These are phyloP conservation scores for Hydrotaea cyrtoneurina DNA, from an alignment of 2,888 invertebrate species.

Conservation along the genomic window DNA sequence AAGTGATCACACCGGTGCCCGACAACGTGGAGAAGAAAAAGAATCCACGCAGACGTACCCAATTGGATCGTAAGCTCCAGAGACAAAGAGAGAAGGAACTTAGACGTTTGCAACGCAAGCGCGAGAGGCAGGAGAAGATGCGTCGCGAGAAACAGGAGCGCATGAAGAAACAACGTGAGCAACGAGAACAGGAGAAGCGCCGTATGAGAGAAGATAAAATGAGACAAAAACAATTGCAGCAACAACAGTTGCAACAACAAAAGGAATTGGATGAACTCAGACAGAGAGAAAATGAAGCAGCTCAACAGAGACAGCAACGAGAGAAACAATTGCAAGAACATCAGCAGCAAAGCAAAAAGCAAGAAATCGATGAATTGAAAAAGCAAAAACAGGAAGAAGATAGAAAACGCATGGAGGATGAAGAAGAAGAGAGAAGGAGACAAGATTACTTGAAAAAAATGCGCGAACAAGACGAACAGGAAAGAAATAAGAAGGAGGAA, in stretches of 20 bases:
- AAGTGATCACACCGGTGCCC: slow-evolving; percentile 40
- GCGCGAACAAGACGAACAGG: slow-evolving; percentile 72
- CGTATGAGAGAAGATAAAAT: slow-evolving; percentile 59
- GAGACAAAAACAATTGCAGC: slow-evolving; percentile 63
- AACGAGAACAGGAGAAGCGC: slow-evolving; percentile 67
- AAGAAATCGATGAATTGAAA: slow-evolving; percentile 71
- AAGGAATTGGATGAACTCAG: slow-evolving; percentile 69
- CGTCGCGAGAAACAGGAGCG: slow-evolving; percentile 69
- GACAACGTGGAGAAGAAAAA: slow-evolving; percentile 36
- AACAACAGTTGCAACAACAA: slow-evolving; percentile 65
- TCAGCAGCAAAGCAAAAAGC: slow-evolving; percentile 68
- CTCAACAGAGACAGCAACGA: slow-evolving; percentile 69
- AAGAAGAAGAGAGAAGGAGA: slow-evolving; percentile 71
- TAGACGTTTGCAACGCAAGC: slow-evolving; percentile 71
- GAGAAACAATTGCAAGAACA: slow-evolving; percentile 66
- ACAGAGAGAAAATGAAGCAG: slow-evolving; percentile 70
- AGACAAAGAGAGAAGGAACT: slow-evolving; percentile 74
- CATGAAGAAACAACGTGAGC: slow-evolving; percentile 68
- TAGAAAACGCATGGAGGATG: slow-evolving; percentile 69
- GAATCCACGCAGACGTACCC: slow-evolving; percentile 68
- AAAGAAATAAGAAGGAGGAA: slow-evolving; percentile 71
- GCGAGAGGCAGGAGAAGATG: slow-evolving; percentile 72
- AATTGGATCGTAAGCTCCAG: slow-evolving; percentile 74
- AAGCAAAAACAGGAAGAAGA: slow-evolving; percentile 71
- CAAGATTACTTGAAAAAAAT: slow-evolving; percentile 72